These are phyloP conservation scores for Crocidura indochinensis DNA, from an alignment of 2,797 vertebrate genomes.

Conservation along the genomic window DNA sequence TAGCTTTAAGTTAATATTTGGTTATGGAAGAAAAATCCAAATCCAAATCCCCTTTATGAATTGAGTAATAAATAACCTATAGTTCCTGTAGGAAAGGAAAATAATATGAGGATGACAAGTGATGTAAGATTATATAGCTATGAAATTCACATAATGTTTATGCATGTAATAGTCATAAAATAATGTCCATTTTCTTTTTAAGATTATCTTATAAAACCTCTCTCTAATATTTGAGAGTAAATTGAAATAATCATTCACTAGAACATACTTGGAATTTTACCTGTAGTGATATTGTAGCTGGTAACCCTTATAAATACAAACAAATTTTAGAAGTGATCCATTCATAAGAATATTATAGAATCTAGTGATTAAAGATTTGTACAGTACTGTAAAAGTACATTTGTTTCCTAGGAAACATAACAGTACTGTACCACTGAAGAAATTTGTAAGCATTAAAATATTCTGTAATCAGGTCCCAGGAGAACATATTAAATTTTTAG, in stretches of 20 bases:
- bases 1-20: constrained; percentile 87
- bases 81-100: constrained; percentile 60
- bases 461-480: constrained; percentile 90
- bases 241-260: constrained; percentile 83
- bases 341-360: constrained; percentile 88
- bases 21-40: constrained; percentile 83
- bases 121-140: not conserved
- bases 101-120: not conserved
- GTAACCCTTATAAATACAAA: constrained; percentile 84
- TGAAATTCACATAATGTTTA: constrained; percentile 51
- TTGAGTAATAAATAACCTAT: constrained; percentile 51
- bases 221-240: constrained; percentile 79
- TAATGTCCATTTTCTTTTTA: constrained; percentile 85
- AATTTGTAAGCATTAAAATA: constrained; percentile 91
- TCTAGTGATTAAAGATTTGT: constrained; percentile 89
- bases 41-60: constrained; percentile 47
- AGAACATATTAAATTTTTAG: constrained; percentile 89
- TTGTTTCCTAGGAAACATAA: constrained; percentile 92
- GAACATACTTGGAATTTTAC: constrained; percentile 86
- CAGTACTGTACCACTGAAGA: constrained; percentile 87
- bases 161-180: constrained; percentile 70
- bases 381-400: constrained; percentile 86
- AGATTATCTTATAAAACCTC: constrained; percentile 79
- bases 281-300: constrained; percentile 86
- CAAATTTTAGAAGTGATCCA: constrained; percentile 86